Evolutionary conservation across 2,888 invertebrate genomes (phyloP).

Genomic region (Philereme vetulata): DNA sequence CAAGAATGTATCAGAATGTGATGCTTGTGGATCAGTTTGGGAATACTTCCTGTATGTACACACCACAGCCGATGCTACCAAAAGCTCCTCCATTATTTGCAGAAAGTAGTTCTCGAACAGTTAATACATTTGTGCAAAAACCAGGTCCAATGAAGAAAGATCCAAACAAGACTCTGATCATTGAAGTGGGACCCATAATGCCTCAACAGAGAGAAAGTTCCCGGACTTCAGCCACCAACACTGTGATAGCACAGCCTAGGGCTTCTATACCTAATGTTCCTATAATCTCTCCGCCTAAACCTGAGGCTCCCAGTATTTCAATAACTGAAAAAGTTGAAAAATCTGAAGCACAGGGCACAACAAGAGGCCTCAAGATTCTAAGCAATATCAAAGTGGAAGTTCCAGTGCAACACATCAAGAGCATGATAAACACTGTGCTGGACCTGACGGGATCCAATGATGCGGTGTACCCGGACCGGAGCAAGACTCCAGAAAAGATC

Average conservation of each 20-base stretch:
- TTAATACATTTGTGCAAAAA: slow-evolving; percentile 52
- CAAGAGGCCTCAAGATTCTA: slow-evolving; percentile 77
- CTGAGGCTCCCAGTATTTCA: slow-evolving; percentile 36
- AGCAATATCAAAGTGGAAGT: slow-evolving; percentile 83
- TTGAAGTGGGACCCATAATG: slow-evolving; percentile 72
- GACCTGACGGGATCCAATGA: slow-evolving; percentile 73
- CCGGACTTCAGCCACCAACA: slow-evolving; percentile 24
- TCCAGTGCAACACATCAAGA: slow-evolving; percentile 76
- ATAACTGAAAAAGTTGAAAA: slow-evolving; percentile 40
- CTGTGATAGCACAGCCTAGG: slow-evolving; percentile 19
- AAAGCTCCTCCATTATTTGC: slow-evolving; percentile 60
- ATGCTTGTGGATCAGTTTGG: slow-evolving; percentile 79
- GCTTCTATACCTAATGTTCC: slow-evolving; percentile 19
- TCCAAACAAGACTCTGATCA: slow-evolving; percentile 65
- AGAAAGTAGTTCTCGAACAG: slow-evolving; percentile 46
- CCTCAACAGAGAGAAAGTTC: slow-evolving; percentile 40
- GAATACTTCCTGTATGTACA: slow-evolving; percentile 74
- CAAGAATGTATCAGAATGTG: slow-evolving; percentile 71
- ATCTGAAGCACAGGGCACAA: slow-evolving; percentile 56
- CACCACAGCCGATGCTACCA: slow-evolving; percentile 63
- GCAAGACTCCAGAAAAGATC: slow-evolving; percentile 68
- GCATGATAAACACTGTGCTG: slow-evolving; percentile 74
- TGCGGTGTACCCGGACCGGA: slow-evolving; percentile 51
- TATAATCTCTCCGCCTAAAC: slow-evolving; percentile 27
- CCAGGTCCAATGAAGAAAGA: slow-evolving; percentile 53